Base-by-base conservation (phyloP, 2,888 invertebrate genomes). In the Xestia xanthographa region DNA sequence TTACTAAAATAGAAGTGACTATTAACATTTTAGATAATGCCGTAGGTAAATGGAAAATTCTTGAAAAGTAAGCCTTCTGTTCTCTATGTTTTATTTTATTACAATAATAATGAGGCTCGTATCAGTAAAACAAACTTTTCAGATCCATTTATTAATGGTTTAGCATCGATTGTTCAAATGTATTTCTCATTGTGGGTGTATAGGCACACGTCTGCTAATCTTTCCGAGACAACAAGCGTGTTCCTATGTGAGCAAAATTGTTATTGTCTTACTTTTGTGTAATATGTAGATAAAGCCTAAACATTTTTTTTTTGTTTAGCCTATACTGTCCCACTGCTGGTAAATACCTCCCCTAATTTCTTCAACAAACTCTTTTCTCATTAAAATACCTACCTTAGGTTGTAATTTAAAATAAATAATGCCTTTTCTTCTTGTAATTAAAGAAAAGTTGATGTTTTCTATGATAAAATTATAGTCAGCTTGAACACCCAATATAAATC, bases 51-150 rank as follows among this genome's bases (percentile, higher is more conserved):
- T n/a, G 26, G 0, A 26, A 43, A 20, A 34, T 20, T 29, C 5
- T 17, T 14, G 12, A 65, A n/a, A 63, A 14, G 56, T 45, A 34
- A 34, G 12, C 11, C 53, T 80, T 81, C 56, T 81, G 69, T 65
- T 60, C 0, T 17, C 14, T 29, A n/a, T 22, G 14, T 38, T 48
- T 38, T 14, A 29, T 58, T 6, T 29, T 22, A 26, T 12, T 26
- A 1, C 20, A 43, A 58, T 70, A 62, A 60, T 20, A 9, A 9
- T 68, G 63, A 29, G 41, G 8, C 34, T 63, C 14, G 50, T 66
- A 69, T 69, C 34, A n/a, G 17, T n/a, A 26, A 53, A 78, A 34
- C 56, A 53, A 58, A 72, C 58, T 72, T 81, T 76, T 53, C 48
- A 66, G 34, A 72, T 66, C 66, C 34, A 63, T 70, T 70, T 50